Evolutionary conservation across 2,113 vertebrate species (phyloP).

Genomic region (Phylloscopus trochilus): DNA sequence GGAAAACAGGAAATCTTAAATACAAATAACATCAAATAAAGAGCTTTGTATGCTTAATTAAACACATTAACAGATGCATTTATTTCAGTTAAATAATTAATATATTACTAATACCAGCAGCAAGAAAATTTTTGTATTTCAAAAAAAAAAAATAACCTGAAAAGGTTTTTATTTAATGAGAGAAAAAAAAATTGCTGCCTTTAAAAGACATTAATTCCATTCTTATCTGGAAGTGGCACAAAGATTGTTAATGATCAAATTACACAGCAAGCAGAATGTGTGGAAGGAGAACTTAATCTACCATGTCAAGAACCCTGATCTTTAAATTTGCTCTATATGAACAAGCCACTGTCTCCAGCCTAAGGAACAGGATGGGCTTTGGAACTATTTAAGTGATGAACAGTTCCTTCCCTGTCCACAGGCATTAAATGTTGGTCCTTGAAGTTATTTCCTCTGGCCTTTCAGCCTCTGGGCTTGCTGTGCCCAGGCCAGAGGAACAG

Average conservation of each 20-base stretch:
- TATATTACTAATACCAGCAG: not conserved
- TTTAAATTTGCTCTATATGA: not conserved
- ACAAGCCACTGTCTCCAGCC: not conserved
- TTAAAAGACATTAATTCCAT: not conserved
- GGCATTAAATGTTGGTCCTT: not conserved
- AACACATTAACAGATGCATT: conserved; percentile 58
- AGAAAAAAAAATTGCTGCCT: not conserved
- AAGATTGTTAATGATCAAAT: not conserved
- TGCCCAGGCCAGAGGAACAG: not conserved
- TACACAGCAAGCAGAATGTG: not conserved
- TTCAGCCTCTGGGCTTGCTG: fast-evolving
- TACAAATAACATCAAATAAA: conserved; percentile 67
- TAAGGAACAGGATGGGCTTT: not conserved
- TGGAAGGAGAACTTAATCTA: not conserved
- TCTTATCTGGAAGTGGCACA: not conserved
- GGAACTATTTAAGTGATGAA: not conserved
- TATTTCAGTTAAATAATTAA: conserved; percentile 63
- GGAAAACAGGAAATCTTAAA: conserved; percentile 56
- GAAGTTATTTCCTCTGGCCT: not conserved
- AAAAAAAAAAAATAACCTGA: not conserved
- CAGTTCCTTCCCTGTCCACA: fast-evolving
- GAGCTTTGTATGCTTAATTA: conserved; percentile 60
- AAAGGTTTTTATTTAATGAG: conserved; percentile 1
- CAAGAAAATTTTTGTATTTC: not conserved
- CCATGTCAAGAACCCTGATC: not conserved